Conservation (phyloP, 92 coral and sea anemone genomes). For the Porites divaricata region DNA sequence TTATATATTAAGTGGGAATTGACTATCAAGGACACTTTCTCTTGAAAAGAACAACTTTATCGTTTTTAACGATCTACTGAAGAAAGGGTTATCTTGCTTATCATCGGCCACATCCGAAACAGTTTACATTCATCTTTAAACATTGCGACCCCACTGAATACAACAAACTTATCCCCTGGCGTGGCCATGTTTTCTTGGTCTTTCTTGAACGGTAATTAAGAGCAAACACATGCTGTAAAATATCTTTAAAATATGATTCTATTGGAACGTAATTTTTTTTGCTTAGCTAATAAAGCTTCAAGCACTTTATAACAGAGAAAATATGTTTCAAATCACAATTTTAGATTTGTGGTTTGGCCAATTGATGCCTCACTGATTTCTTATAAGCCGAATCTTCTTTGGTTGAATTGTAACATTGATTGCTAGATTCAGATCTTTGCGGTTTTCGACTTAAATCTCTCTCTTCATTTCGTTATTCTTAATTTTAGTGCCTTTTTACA, state of each 20-base stretch:
- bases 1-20: not conserved
- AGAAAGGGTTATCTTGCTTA: conserved; percentile 24
- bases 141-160: conserved; percentile 22
- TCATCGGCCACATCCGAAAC: conserved; percentile 43
- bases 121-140: conserved; percentile 38
- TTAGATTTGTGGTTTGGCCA: conserved; percentile 1
- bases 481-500: conserved; percentile 1
- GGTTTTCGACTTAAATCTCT: not conserved
- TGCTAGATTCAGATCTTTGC: no score
- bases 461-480: not conserved
- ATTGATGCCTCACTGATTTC: conserved; percentile 35
- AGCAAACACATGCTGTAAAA: not conserved
- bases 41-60: not conserved
- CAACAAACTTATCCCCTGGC: not conserved
- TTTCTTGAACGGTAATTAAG: not conserved
- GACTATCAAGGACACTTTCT: not conserved
- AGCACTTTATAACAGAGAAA: not conserved
- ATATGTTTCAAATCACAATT: not conserved
- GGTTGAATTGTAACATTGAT: no score
- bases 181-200: not conserved
- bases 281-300: not conserved
- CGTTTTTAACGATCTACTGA: conserved; percentile 3
- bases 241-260: not conserved
- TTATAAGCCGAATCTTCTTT: not conserved
- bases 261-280: not conserved